A percentile compares a stretch with the other conserved stretches of the same genome.
phyloP scores from a whole-genome alignment of 2,888 invertebrate genomes.

The Phoronis australis region DNA sequence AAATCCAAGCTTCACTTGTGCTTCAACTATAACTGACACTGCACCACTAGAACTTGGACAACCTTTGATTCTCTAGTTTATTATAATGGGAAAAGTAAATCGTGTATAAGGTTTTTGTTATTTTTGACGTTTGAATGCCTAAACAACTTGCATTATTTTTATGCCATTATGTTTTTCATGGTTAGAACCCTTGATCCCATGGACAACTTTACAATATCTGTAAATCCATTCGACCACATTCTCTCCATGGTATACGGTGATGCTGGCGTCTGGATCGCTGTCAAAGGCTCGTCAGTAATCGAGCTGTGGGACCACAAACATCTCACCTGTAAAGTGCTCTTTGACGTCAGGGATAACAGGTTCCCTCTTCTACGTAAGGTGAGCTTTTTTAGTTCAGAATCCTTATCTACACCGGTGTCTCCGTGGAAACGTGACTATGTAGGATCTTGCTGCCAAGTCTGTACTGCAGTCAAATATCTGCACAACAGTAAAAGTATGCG shows the following conservation, averaged over 20 bases:
- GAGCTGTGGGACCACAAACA: slow-evolving; percentile 55
- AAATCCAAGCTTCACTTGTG: too few relatives aligned
- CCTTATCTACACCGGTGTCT: too few relatives aligned
- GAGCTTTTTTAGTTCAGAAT: slow-evolving; percentile 12
- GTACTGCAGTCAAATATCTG: too few relatives aligned
- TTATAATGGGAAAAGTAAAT: too few relatives aligned
- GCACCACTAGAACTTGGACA: too few relatives aligned
- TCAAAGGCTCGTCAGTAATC: slow-evolving; percentile 56
- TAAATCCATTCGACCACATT: slow-evolving; percentile 55
- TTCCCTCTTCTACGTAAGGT: slow-evolving; percentile 42
- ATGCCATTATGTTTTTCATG: slow-evolving; percentile 7
- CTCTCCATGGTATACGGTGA: slow-evolving; percentile 47
- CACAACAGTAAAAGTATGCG: too few relatives aligned
- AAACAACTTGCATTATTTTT: neutral
- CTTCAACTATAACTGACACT: too few relatives aligned
- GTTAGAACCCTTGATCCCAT: slow-evolving; percentile 51
- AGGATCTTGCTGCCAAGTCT: too few relatives aligned
- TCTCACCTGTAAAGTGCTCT: slow-evolving; percentile 55
- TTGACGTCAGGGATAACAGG: slow-evolving; percentile 52
- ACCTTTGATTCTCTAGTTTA: too few relatives aligned
- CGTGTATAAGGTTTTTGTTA: too few relatives aligned
- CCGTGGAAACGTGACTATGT: too few relatives aligned
- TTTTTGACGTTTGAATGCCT: too few relatives aligned
- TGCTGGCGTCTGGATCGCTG: slow-evolving; percentile 54
- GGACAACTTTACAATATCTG: slow-evolving; percentile 54